phyloP scores from a whole-genome alignment of 2,797 vertebrate genomes.

The Chaenodraco wilsoni region DNA sequence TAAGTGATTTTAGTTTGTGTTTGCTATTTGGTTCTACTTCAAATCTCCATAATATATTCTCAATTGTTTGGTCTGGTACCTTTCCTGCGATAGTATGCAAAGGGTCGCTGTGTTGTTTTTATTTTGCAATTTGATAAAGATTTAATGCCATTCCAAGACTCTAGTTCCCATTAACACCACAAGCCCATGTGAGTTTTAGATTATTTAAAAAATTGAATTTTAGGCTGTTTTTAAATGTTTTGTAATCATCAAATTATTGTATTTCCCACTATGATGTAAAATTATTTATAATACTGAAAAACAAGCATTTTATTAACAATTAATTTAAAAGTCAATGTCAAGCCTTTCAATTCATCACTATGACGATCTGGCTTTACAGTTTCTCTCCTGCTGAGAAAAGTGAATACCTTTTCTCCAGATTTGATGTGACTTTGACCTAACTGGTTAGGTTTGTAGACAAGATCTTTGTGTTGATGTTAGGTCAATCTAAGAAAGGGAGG shows the following conservation, averaged over 20 bases:
- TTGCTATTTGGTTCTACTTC: conserved; percentile 57
- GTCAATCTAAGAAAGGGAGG: background rate
- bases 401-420: conserved; percentile 16
- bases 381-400: conserved; percentile 33
- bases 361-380: conserved; percentile 24
- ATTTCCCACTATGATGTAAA: conserved; percentile 22
- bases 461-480: conserved; percentile 29
- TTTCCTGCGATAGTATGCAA: conserved; percentile 51
- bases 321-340: conserved; percentile 20
- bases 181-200: conserved; percentile 17
- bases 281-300: conserved; percentile 1
- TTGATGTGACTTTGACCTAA: conserved; percentile 4
- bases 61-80: conserved; percentile 48
- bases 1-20: conserved; percentile 28
- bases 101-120: conserved; percentile 48
- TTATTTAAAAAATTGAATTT: conserved; percentile 28
- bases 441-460: conserved; percentile 20
- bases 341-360: conserved; percentile 16
- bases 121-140: conserved; percentile 37
- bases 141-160: conserved; percentile 71
- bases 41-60: conserved; percentile 54
- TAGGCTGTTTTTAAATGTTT: conserved; percentile 17
- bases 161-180: conserved; percentile 46
- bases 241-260: conserved; percentile 39
- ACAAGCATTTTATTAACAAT: conserved; percentile 42